A percentile compares a stretch with the other conserved stretches of the same genome.
Evolutionary conservation across 1,140 invertebrate genomes (phyloP).

Genomic region (Scylla paramamosain): DNA sequence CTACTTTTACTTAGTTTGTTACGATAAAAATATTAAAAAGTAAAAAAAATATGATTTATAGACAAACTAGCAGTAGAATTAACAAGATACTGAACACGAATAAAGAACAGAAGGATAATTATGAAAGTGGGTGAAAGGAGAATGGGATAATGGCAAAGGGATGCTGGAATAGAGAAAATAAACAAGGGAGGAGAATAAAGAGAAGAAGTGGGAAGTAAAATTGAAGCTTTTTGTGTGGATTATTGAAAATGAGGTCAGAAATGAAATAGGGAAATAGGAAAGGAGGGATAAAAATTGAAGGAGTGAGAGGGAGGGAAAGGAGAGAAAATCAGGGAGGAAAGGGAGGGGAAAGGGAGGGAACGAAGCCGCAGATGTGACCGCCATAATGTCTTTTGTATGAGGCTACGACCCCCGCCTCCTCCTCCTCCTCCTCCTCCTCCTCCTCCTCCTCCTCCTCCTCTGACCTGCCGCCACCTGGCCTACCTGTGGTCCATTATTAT

Average conservation of each 20-base stretch:
- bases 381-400: constrained; percentile 31
- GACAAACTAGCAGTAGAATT: no score
- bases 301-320: neutral
- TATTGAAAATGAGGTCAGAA: neutral
- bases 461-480: neutral
- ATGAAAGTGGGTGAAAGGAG: neutral
- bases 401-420: neutral
- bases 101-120: no score
- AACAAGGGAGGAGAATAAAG: no score
- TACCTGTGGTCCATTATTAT: neutral
- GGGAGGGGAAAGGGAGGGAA: neutral
- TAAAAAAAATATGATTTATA: neutral
- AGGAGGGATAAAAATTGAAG: neutral
- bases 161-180: neutral
- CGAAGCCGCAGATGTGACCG: constrained; percentile 38
- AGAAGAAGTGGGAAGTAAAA: no score
- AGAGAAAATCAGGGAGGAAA: neutral
- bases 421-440: neutral
- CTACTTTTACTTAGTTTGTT: neutral
- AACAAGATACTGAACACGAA: neutral
- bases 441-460: neutral
- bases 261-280: neutral
- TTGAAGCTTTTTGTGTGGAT: neutral
- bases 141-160: neutral
- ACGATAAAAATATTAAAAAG: neutral